phyloP scores from a whole-genome alignment of 2,888 invertebrate genomes.

The Macrosiphum euphorbiae region DNA sequence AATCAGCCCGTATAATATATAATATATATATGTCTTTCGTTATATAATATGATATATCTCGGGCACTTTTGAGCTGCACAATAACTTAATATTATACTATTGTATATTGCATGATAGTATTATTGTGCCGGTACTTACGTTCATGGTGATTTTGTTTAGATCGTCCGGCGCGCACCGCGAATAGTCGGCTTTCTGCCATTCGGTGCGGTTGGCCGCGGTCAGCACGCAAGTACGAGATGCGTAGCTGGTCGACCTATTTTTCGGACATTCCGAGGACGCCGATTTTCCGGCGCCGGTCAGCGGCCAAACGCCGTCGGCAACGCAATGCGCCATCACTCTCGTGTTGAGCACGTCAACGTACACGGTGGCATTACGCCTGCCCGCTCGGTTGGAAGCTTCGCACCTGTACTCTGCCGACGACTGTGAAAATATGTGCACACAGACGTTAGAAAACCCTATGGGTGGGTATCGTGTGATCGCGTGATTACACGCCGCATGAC shows the following conservation, averaged over 20 bases:
- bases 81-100: no score
- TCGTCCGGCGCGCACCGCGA: conserved; percentile 80
- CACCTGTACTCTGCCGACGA: conserved; percentile 85
- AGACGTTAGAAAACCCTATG: neutral
- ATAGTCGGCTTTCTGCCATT: conserved; percentile 84
- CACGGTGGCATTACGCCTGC: conserved; percentile 69
- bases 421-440: conserved; percentile 70
- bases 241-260: conserved; percentile 69
- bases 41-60: neutral
- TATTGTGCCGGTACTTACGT: conserved; percentile 71
- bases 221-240: conserved; percentile 75
- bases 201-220: conserved; percentile 76
- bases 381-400: conserved; percentile 72
- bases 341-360: conserved; percentile 78
- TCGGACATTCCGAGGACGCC: conserved; percentile 67
- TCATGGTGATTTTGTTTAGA: conserved; percentile 70
- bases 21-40: no score
- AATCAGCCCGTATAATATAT: neutral
- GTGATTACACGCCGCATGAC: no score
- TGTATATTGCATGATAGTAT: no score
- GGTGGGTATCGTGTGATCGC: no score
- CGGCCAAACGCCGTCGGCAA: conserved; percentile 70
- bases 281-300: conserved; percentile 60
- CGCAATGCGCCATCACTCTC: conserved; percentile 75
- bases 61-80: neutral